Evolutionary conservation across 2,888 invertebrate genomes (phyloP), one percentile per base, ranked within the genome.

Genomic region (Himalopsyche tibetana): DNA sequence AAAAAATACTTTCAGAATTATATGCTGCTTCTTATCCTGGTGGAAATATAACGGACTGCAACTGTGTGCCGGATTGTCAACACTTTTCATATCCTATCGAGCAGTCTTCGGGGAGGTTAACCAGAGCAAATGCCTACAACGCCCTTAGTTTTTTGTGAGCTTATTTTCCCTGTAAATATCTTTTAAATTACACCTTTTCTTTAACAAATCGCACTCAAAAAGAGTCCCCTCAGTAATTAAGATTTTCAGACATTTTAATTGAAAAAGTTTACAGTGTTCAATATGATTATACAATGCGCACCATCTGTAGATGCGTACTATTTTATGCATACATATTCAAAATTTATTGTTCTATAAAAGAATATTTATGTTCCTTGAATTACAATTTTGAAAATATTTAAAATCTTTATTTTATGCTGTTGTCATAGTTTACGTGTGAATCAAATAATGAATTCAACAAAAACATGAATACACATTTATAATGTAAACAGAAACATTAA

Each of bases 41-140:
- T 88, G 55, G 84, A 51, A 55, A 82, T 55, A 38, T 88, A 83
- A 28, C 87, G 56, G 15, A 90, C 11, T 94, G 94, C 82, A 89
- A 91, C 55, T 96, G 96, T 89, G 89, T 94, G 84, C 94, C 95
- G 0, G 95, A 95, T 89, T 96, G 96, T 89, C 94, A 94, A 88
- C 92, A 94, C 84, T 94, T 93, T 89, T 92, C 93, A 56, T 96
- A 96, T 90, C 93, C 93, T 0, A 90, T 95, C 12, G 95, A 96
- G 90, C 94, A 94, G n/a, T 95, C 96, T 0, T 91, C 94, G 88
- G 95, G 95, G 0, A 90, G 91, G 40, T 90, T 95, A 56, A 93
- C 94, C 28, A 90, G 90, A 4, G 91, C 92, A 56, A 90, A 92
- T 51, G 91, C 92, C 0, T 90, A 92, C 4, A 92, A 91, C 69